A percentile compares a stretch with the other conserved stretches of the same genome.
Evolutionary conservation across 2,888 invertebrate species (phyloP).

Genomic region (Agonum fuliginosum): DNA sequence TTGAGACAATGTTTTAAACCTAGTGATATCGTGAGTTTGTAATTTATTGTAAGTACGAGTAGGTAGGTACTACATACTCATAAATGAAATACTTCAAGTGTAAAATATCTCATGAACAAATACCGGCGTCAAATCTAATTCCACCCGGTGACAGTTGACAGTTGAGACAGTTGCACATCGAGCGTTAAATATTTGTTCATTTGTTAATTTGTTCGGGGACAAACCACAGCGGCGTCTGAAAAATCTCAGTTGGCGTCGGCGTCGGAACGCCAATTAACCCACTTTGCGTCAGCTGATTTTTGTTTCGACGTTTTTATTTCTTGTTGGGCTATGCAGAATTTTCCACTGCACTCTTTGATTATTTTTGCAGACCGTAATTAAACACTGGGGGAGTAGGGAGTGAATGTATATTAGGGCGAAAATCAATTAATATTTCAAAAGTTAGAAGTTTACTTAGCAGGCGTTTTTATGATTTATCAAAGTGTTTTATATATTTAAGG

Average conservation of each 20-base stretch:
- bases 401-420: slow-evolving; percentile 10
- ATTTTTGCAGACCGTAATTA: slow-evolving; percentile 21
- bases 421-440: slow-evolving; percentile 14
- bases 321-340: slow-evolving; percentile 21
- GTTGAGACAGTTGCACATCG: slow-evolving; percentile 16
- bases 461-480: too few species aligned
- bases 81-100: too few species aligned
- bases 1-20: too few species aligned
- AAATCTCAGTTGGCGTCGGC: slow-evolving; percentile 46
- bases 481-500: too few species aligned
- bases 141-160: not conserved
- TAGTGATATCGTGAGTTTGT: too few species aligned
- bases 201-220: slow-evolving; percentile 44
- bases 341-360: slow-evolving; percentile 29
- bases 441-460: not conserved
- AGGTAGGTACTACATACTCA: too few species aligned
- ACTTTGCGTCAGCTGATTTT: slow-evolving; percentile 23
- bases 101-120: not conserved
- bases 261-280: slow-evolving; percentile 39
- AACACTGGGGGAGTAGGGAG: too few species aligned
- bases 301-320: slow-evolving; percentile 12
- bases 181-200: slow-evolving; percentile 45
- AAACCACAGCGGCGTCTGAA: slow-evolving; percentile 22
- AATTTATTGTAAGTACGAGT: too few species aligned
- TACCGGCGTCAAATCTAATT: slow-evolving; percentile 25